phyloP scores from a whole-genome alignment of 2,888 invertebrate species.

The Brachyptera risi region DNA sequence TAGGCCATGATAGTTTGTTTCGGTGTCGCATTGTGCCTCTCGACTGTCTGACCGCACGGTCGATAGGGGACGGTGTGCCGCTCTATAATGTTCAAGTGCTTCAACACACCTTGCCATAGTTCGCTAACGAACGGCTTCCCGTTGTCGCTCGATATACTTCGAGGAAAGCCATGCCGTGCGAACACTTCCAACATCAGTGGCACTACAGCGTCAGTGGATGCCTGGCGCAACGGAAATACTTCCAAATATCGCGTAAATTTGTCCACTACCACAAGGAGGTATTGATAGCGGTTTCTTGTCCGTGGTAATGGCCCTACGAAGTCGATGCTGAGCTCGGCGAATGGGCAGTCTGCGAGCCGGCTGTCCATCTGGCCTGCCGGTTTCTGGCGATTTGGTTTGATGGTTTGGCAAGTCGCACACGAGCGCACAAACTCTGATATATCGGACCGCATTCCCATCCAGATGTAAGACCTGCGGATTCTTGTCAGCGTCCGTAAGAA shows the following conservation, averaged over 20 bases:
- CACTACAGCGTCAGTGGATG: neutral
- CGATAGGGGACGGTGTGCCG: neutral
- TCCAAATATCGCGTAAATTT: constrained; percentile 4
- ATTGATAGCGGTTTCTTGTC: neutral
- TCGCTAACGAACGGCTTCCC: neutral
- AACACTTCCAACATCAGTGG: neutral
- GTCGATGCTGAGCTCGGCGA: neutral
- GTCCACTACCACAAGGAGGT: neutral
- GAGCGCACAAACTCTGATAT: too few relatives aligned
- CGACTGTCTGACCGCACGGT: too few relatives aligned
- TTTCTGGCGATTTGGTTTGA: too few relatives aligned
- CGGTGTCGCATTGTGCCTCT: too few relatives aligned
- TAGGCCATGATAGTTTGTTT: too few relatives aligned
- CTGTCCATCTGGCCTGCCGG: too few relatives aligned
- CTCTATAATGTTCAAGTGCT: neutral
- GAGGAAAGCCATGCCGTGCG: neutral
- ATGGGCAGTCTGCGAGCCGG: too few relatives aligned
- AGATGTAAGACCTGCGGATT: too few relatives aligned
- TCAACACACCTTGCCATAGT: neutral
- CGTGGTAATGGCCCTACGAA: neutral
- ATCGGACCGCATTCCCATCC: too few relatives aligned
- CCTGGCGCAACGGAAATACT: neutral
- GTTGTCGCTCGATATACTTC: too few relatives aligned
- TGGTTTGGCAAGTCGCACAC: too few relatives aligned
- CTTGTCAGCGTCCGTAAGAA: too few relatives aligned